Evolutionary conservation across 2,113 vertebrate species (phyloP).

Genomic region (Neodontobutis hainanensis): DNA sequence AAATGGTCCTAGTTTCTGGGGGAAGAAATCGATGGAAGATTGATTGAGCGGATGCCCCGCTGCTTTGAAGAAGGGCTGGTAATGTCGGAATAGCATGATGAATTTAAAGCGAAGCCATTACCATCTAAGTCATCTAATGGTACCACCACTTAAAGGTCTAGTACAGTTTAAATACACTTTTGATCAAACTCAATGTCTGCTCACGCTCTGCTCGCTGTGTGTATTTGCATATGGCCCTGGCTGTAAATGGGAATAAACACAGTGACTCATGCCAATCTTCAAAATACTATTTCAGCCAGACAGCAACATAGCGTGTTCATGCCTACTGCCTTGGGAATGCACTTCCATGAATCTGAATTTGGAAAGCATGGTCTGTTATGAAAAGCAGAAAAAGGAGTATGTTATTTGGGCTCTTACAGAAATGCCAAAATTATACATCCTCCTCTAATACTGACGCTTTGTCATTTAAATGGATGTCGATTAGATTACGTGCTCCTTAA

Average conservation of each 20-base stretch:
- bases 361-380: too few species aligned
- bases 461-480: background rate
- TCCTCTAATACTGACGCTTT: too few species aligned
- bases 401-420: too few species aligned
- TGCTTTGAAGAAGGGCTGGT: conserved; percentile 3
- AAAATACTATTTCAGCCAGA: too few species aligned
- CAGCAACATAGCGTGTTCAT: too few species aligned
- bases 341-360: too few species aligned
- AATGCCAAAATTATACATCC: too few species aligned
- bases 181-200: too few species aligned
- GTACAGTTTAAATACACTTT: background rate
- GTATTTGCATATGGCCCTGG: too few species aligned
- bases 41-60: conserved; percentile 13
- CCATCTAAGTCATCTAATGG: background rate
- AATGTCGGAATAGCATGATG: conserved; percentile 2
- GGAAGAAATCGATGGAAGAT: conserved; percentile 23
- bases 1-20: background rate
- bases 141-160: conserved; percentile 21
- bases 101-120: conserved; percentile 11
- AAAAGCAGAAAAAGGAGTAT: too few species aligned
- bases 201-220: too few species aligned
- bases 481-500: background rate
- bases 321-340: too few species aligned
- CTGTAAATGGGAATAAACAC: background rate
- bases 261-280: background rate